Conservation (phyloP, 1,140 invertebrate genomes). For the Gonioctena quinquepunctata region DNA sequence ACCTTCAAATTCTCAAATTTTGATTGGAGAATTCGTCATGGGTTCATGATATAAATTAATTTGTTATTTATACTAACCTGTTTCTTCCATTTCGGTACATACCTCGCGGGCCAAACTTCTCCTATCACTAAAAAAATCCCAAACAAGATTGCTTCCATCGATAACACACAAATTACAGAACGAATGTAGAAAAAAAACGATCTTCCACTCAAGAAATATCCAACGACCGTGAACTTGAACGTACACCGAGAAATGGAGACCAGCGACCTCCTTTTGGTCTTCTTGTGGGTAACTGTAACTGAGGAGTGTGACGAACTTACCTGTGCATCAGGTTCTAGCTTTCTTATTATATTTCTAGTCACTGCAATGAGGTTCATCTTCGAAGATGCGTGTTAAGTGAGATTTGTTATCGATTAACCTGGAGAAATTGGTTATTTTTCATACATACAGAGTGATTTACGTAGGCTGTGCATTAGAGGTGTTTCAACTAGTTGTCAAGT, state of each 20-base stretch:
- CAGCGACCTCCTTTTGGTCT: slow-evolving; percentile 43
- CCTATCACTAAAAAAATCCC: slow-evolving; percentile 15
- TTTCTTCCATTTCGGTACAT: slow-evolving; percentile 82
- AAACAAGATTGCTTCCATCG: no score
- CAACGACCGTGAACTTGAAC: slow-evolving; percentile 45
- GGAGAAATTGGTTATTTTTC: not conserved
- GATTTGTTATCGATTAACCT: not conserved
- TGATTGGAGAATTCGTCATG: no score
- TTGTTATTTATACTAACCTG: slow-evolving; percentile 67
- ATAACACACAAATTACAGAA: no score
- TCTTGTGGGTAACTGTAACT: slow-evolving; percentile 37
- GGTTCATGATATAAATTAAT: no score
- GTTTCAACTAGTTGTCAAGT: no score
- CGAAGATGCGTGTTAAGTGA: not conserved
- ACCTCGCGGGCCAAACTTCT: slow-evolving; percentile 57
- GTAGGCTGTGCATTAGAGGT: no score
- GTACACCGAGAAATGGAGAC: slow-evolving; percentile 22
- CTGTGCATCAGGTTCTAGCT: not conserved
- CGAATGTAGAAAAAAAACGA: not conserved
- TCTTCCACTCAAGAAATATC: not conserved
- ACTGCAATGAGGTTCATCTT: not conserved
- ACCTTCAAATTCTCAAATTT: no score
- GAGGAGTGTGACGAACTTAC: not conserved
- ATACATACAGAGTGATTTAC: no score
- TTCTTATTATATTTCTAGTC: not conserved